These are phyloP conservation scores for Brachycybe producta DNA, from an alignment of 2,888 invertebrate genomes.

Conservation along the genomic window DNA sequence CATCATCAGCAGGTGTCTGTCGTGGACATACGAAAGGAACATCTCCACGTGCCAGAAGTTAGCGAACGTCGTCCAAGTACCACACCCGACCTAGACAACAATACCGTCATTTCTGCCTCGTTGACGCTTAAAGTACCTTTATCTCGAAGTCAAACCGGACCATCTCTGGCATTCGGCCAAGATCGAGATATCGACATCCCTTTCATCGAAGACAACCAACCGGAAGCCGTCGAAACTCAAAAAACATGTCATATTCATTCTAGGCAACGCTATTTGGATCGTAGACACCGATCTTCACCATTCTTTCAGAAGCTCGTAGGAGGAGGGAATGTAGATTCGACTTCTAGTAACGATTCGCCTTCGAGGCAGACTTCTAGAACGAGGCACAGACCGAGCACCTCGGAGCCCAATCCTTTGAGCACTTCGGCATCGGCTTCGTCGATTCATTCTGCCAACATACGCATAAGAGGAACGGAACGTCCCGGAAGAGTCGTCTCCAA, in stretches of 20 bases:
- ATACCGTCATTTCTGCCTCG: constrained; percentile 16
- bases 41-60: constrained; percentile 21
- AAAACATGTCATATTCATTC: constrained; percentile 13
- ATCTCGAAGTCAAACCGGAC: constrained; percentile 29
- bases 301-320: neutral
- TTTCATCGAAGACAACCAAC: constrained; percentile 46
- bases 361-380: neutral
- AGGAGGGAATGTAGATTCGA: neutral
- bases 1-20: constrained; percentile 15
- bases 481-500: constrained; percentile 42
- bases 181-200: constrained; percentile 51
- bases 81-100: constrained; percentile 30
- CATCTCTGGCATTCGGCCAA: constrained; percentile 42
- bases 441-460: constrained; percentile 12
- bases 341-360: neutral
- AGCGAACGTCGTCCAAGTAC: constrained; percentile 25
- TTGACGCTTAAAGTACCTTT: constrained; percentile 18
- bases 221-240: constrained; percentile 20
- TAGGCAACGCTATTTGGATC: constrained; percentile 16
- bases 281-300: constrained; percentile 16
- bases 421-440: constrained; percentile 9
- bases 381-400: neutral
- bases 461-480: constrained; percentile 5
- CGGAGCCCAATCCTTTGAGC: constrained; percentile 1
- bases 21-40: constrained; percentile 19